Evolutionary conservation across 1,140 invertebrate genomes (phyloP).

Genomic region (Spodoptera frugiperda): DNA sequence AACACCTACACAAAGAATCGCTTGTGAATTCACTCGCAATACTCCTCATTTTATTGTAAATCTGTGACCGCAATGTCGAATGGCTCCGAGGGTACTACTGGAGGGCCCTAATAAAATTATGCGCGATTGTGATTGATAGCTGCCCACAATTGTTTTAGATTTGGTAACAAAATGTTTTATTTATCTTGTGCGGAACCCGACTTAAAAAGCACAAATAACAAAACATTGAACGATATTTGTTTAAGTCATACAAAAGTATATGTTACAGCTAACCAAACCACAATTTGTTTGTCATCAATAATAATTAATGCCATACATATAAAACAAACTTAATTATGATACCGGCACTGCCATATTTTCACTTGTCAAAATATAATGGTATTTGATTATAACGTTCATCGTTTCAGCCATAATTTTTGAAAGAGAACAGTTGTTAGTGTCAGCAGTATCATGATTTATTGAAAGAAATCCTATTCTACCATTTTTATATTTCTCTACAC

Average conservation of each 20-base stretch:
- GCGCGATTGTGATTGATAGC: constrained; percentile 46
- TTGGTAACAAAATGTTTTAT: constrained; percentile 2
- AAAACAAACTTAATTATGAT: not conserved
- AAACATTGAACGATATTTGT: too few relatives aligned
- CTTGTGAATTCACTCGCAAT: constrained; percentile 59
- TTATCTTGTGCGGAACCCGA: not conserved
- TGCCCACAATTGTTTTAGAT: constrained; percentile 44
- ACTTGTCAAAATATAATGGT: not conserved
- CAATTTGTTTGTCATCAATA: too few relatives aligned
- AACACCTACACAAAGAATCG: constrained; percentile 65
- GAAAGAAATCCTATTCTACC: not conserved
- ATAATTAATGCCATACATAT: too few relatives aligned
- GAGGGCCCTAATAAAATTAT: constrained; percentile 48
- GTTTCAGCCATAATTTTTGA: not conserved
- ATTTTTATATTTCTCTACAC: too few relatives aligned
- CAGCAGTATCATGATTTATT: not conserved
- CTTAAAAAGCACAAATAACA: too few relatives aligned
- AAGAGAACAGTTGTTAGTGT: not conserved
- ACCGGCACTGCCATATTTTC: not conserved
- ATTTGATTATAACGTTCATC: not conserved
- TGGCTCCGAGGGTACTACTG: constrained; percentile 48
- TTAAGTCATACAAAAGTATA: too few relatives aligned
- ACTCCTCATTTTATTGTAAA: constrained; percentile 67
- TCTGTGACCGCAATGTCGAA: constrained; percentile 67
- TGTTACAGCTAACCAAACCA: too few relatives aligned